These are phyloP conservation scores for Myathropa florea DNA, from an alignment of 2,888 invertebrate species.

Conservation along the genomic window DNA sequence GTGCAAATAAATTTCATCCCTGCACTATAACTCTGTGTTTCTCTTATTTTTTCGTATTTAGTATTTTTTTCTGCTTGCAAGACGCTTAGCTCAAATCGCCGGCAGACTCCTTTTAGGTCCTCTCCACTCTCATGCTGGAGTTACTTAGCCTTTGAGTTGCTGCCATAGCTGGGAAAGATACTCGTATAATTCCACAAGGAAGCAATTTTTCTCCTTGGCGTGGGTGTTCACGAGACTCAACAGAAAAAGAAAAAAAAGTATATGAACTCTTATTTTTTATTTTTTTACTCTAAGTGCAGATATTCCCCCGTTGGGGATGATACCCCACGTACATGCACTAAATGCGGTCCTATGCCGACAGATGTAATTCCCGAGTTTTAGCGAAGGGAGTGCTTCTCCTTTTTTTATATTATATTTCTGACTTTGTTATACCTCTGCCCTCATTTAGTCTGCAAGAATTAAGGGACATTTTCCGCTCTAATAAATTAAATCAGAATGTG, in stretches of 20 bases:
- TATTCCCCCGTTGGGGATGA: slow-evolving; percentile 40
- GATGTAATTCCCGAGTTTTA: slow-evolving; percentile 53
- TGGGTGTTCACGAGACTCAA: slow-evolving; percentile 57
- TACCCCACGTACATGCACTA: slow-evolving; percentile 44
- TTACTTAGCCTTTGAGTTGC: slow-evolving; percentile 66
- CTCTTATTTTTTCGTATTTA: slow-evolving; percentile 22
- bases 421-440: slow-evolving; percentile 62
- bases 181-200: slow-evolving; percentile 56
- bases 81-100: slow-evolving; percentile 54
- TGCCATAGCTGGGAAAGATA: slow-evolving; percentile 26
- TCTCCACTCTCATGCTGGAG: slow-evolving; percentile 43
- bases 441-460: slow-evolving; percentile 66
- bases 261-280: slow-evolving; percentile 30
- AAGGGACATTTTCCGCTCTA: slow-evolving; percentile 76
- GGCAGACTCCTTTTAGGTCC: slow-evolving; percentile 52
- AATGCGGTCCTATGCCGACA: slow-evolving; percentile 53
- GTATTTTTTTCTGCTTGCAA: slow-evolving; percentile 27
- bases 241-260: slow-evolving; percentile 40
- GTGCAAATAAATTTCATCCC: slow-evolving; percentile 70
- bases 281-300: slow-evolving; percentile 37
- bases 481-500: slow-evolving; percentile 79
- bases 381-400: slow-evolving; percentile 22
- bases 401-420: slow-evolving; percentile 56
- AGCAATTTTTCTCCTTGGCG: slow-evolving; percentile 54
- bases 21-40: slow-evolving; percentile 65